Evolutionary conservation across 2,797 vertebrate species (phyloP).

Genomic region (Buphagus erythrorhynchus): DNA sequence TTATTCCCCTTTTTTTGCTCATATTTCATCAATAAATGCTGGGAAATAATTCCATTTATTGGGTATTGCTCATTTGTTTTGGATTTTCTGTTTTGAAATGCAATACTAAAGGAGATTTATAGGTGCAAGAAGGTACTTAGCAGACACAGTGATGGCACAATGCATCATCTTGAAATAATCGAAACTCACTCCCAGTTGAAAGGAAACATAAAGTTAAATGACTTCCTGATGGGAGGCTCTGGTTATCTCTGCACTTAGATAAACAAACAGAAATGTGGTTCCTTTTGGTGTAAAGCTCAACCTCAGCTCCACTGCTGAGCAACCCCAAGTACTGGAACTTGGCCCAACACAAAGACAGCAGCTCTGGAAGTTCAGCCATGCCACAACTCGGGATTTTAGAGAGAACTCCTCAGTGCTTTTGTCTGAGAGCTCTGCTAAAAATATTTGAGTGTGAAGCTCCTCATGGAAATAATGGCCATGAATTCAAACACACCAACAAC

Average conservation of each 20-base stretch:
- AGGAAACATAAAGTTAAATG: constrained; percentile 8
- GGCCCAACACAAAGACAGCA: background rate
- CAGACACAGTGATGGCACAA: background rate
- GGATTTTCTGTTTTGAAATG: background rate
- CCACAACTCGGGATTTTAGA: background rate
- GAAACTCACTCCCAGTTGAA: constrained; percentile 9
- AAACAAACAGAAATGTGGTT: background rate
- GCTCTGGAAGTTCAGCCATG: background rate
- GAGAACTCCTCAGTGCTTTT: background rate
- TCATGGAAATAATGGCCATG: background rate
- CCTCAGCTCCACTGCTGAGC: background rate
- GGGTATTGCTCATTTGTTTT: background rate
- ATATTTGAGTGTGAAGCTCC: background rate
- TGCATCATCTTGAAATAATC: constrained; percentile 9
- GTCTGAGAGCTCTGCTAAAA: background rate
- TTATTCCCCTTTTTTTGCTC: background rate
- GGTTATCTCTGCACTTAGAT: background rate
- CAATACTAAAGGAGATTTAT: constrained; percentile 12
- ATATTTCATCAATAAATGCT: background rate
- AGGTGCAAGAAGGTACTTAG: background rate
- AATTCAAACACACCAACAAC: background rate
- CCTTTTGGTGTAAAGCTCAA: background rate
- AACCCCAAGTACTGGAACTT: background rate
- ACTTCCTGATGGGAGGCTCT: background rate
- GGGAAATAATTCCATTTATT: background rate